phyloP scores from a whole-genome alignment of 2,888 invertebrate species.

The Ophion obscuratus region DNA sequence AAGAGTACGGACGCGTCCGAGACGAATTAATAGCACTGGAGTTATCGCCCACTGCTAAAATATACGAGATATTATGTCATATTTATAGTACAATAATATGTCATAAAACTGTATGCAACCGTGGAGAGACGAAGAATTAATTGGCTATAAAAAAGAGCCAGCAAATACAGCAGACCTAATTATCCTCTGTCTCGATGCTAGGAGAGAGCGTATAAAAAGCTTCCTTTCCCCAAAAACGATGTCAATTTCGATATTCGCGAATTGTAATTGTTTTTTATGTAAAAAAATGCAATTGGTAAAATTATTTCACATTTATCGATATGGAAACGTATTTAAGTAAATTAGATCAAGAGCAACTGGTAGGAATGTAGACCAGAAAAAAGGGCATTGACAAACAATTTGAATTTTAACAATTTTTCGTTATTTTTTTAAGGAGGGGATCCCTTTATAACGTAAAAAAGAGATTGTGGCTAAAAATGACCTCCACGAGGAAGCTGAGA shows the following conservation, averaged over 20 bases:
- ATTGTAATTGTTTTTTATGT: background rate
- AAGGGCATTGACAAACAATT: no score
- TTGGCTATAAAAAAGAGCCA: constrained; percentile 27
- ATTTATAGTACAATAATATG: constrained; percentile 42
- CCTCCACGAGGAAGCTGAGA: no score
- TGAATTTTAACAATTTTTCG: no score
- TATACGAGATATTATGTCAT: constrained; percentile 44
- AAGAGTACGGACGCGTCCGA: constrained; percentile 20
- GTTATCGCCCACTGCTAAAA: constrained; percentile 40
- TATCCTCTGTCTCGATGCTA: background rate
- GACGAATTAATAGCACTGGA: constrained; percentile 29
- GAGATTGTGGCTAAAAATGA: no score
- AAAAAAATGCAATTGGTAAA: no score
- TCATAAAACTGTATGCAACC: constrained; percentile 13
- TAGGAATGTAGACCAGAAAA: no score
- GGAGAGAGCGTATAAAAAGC: background rate
- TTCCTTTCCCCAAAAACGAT: no score
- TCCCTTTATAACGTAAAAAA: no score
- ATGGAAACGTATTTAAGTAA: no score
- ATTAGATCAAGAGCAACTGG: no score
- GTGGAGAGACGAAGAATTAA: constrained; percentile 27
- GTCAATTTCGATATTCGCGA: background rate
- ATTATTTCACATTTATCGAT: no score
- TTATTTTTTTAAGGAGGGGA: no score
- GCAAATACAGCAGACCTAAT: constrained; percentile 28